These are phyloP conservation scores for Drosophila phalerata DNA, from an alignment of 2,888 invertebrate species.

Conservation along the genomic window DNA sequence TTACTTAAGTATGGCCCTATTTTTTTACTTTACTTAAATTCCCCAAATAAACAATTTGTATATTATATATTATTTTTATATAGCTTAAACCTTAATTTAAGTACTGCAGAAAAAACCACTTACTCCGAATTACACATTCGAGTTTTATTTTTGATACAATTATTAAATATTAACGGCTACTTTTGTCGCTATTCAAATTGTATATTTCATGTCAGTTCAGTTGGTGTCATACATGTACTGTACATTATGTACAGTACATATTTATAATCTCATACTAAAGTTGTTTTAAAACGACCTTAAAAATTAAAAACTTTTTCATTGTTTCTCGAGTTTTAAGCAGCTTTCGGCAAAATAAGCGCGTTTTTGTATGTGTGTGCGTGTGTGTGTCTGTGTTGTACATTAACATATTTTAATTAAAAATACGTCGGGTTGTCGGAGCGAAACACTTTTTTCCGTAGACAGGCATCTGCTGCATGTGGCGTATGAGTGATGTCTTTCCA, in stretches of 20 bases:
- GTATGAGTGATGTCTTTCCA: slow-evolving; percentile 66
- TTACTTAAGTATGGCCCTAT: no score
- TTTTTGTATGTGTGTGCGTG: slow-evolving; percentile 5
- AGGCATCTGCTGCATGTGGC: slow-evolving; percentile 52
- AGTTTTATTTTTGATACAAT: no score
- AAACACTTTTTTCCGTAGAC: slow-evolving; percentile 22
- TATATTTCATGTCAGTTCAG: neutral
- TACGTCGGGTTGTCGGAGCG: slow-evolving; percentile 36
- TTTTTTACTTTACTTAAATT: no score
- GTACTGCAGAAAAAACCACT: no score
- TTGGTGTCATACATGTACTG: slow-evolving; percentile 20
- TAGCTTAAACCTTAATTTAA: no score
- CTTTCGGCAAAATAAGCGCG: slow-evolving; percentile 27
- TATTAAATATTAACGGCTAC: neutral
- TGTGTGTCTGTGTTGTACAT: slow-evolving; percentile 41
- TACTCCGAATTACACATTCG: no score
- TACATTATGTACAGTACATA: neutral
- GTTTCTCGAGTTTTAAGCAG: slow-evolving; percentile 34
- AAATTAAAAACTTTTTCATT: slow-evolving; percentile 28
- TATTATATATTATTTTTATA: neutral
- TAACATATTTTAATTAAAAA: slow-evolving; percentile 79
- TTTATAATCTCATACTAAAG: slow-evolving; percentile 4
- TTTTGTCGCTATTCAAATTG: neutral
- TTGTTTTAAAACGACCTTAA: slow-evolving; percentile 23
- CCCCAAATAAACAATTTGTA: neutral